phyloP scores from a whole-genome alignment of 2,113 vertebrate genomes.

The Laticauda laticaudata region DNA sequence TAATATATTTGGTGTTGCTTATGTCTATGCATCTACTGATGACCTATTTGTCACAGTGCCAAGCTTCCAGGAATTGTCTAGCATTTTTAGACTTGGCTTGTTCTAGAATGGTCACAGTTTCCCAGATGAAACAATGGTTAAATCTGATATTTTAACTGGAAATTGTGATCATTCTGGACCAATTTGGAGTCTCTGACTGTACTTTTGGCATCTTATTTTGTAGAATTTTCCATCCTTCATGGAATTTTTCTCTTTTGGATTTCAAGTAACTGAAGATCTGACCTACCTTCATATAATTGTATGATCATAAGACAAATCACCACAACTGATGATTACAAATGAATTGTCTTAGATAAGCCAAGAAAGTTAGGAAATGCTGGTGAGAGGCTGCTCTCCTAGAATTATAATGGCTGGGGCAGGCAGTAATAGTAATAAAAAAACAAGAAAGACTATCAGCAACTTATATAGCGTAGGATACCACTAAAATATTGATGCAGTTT shows the following conservation, averaged over 20 bases:
- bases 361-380: not conserved
- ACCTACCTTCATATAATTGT: not conserved
- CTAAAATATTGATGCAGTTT: constrained; percentile 16
- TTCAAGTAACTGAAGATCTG: not conserved
- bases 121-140: not conserved
- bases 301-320: not conserved
- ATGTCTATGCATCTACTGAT: not conserved
- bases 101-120: not conserved
- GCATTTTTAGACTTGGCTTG: not conserved
- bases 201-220: not conserved
- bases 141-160: not conserved
- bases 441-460: not conserved
- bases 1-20: not conserved
- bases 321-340: not conserved
- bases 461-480: not conserved
- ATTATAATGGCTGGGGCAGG: not conserved
- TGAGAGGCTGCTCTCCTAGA: not conserved
- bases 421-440: not conserved
- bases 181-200: not conserved
- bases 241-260: not conserved
- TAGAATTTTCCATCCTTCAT: not conserved
- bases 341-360: not conserved
- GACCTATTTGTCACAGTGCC: not conserved
- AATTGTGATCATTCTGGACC: not conserved
- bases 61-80: not conserved